Evolutionary conservation across 2,888 invertebrate genomes (phyloP).

Genomic region (Aradus depressus): DNA sequence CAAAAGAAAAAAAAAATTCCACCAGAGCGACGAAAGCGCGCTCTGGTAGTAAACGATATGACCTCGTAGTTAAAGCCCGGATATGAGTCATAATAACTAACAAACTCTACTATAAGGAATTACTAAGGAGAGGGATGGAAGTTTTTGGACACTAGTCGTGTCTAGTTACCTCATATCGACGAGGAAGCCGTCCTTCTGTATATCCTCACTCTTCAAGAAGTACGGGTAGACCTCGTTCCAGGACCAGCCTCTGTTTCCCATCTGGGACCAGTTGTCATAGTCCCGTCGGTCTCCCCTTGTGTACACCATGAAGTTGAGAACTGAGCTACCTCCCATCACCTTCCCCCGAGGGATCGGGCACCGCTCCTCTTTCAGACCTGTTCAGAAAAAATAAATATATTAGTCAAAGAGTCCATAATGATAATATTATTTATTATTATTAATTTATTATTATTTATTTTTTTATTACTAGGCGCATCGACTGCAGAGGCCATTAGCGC

Average conservation of each 20-base stretch:
- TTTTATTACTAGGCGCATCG: too few relatives aligned
- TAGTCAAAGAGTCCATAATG: neutral
- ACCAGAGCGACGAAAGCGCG: too few relatives aligned
- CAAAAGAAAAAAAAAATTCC: too few relatives aligned
- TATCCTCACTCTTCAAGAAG: slow-evolving; percentile 66
- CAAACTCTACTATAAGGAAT: too few relatives aligned
- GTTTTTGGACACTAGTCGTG: too few relatives aligned
- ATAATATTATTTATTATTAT: too few relatives aligned
- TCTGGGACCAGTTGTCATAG: slow-evolving; percentile 61
- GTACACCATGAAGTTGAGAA: slow-evolving; percentile 72
- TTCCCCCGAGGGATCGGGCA: slow-evolving; percentile 48
- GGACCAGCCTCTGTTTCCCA: slow-evolving; percentile 63
- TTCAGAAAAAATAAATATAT: slow-evolving; percentile 5
- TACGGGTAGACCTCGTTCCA: slow-evolving; percentile 60
- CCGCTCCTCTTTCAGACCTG: slow-evolving; percentile 33
- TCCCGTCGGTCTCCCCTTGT: slow-evolving; percentile 58
- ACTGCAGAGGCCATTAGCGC: too few relatives aligned
- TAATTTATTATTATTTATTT: too few relatives aligned
- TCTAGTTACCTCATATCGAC: slow-evolving; percentile 38
- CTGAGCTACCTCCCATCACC: slow-evolving; percentile 69
- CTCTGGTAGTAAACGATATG: too few relatives aligned
- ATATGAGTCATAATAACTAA: too few relatives aligned
- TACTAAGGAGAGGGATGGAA: too few relatives aligned
- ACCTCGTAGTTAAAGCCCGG: too few relatives aligned
- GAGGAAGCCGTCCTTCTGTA: slow-evolving; percentile 45